Evolutionary conservation across 2,113 vertebrate species (phyloP).

Genomic region (Ailuropoda melanoleuca): DNA sequence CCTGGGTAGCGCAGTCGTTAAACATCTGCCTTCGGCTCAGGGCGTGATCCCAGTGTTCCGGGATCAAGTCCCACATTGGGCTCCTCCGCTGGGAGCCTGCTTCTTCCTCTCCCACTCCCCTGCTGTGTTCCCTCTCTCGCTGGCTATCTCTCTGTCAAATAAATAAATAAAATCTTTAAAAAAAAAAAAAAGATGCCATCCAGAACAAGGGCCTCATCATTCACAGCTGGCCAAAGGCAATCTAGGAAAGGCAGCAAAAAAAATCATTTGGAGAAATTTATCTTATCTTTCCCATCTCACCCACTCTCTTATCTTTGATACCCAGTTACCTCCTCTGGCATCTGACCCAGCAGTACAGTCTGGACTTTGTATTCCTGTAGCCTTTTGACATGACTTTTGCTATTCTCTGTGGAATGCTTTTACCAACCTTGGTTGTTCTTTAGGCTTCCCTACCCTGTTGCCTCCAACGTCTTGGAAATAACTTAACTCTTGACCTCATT

Average conservation of each 20-base stretch:
- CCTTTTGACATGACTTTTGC: neutral
- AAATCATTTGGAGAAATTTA: neutral
- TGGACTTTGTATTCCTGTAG: neutral
- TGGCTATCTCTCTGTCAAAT: too few species aligned
- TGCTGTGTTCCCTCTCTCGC: too few species aligned
- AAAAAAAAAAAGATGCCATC: neutral
- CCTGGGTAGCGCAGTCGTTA: too few species aligned
- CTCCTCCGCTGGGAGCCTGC: too few species aligned
- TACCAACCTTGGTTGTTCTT: neutral
- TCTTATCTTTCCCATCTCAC: neutral
- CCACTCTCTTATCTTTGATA: neutral
- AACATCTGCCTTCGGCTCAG: too few species aligned
- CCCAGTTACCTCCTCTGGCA: neutral
- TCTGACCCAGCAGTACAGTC: neutral
- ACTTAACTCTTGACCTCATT: neutral
- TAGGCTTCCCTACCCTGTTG: neutral
- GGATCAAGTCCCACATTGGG: too few species aligned
- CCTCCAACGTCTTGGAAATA: neutral
- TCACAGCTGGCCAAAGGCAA: neutral
- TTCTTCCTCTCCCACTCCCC: too few species aligned
- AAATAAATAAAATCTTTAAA: too few species aligned
- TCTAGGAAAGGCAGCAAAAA: neutral
- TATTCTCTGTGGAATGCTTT: neutral
- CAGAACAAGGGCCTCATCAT: neutral
- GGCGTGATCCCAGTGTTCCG: too few species aligned